Evolutionary conservation across 2,888 invertebrate genomes (phyloP).

Genomic region (Tricholauxania praeusta): DNA sequence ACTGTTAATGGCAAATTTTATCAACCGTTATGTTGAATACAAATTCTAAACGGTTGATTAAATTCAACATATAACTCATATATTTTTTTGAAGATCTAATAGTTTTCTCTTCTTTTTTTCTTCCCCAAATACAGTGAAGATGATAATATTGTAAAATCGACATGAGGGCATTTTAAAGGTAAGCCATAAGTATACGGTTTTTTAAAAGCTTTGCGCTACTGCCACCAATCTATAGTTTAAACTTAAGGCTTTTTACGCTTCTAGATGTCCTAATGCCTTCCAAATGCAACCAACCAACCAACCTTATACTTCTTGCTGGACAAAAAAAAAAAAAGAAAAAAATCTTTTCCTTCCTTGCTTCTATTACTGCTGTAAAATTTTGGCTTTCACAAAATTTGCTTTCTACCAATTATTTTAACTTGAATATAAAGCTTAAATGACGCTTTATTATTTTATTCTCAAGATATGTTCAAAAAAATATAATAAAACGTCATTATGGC

Average conservation of each 20-base stretch:
- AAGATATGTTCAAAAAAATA: too few species aligned
- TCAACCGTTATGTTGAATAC: too few species aligned
- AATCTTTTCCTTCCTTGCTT: too few species aligned
- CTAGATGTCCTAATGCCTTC: conserved; percentile 18
- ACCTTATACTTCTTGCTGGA: background rate
- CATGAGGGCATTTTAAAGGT: conserved; percentile 49
- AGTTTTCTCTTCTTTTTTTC: background rate
- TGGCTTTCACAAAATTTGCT: too few species aligned
- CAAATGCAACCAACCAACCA: background rate
- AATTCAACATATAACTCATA: too few species aligned
- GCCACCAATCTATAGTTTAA: background rate
- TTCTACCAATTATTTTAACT: background rate
- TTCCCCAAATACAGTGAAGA: conserved; percentile 42
- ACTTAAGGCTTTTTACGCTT: conserved; percentile 21
- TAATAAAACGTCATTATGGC: too few species aligned
- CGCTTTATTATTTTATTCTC: background rate
- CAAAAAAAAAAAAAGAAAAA: background rate
- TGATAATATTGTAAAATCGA: conserved; percentile 29
- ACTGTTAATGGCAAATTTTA: background rate
- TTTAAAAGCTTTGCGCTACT: background rate
- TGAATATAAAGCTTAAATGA: background rate
- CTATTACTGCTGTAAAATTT: too few species aligned
- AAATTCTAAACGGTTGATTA: too few species aligned
- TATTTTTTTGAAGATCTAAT: too few species aligned
- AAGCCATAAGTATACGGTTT: conserved; percentile 40